A percentile compares a stretch with the other conserved stretches of the same genome.
Evolutionary conservation across 35 echinoderm and acorn worm genomes (phyloP).

Genomic region (Ophiothrix spiculata): DNA sequence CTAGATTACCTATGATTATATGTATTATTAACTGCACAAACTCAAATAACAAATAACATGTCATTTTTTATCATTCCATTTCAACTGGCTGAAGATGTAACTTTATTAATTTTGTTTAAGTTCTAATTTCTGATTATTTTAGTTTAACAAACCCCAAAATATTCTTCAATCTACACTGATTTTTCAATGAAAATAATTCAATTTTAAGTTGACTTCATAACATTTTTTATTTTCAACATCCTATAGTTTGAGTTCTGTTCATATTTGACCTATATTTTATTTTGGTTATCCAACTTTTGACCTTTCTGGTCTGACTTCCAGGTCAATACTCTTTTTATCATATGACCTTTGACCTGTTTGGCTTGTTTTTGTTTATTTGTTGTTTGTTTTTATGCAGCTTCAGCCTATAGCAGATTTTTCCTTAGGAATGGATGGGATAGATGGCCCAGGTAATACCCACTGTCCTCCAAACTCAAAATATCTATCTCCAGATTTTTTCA

Average conservation of each 20-base stretch:
- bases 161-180: too few relatives aligned
- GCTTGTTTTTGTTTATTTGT: conserved; percentile 35
- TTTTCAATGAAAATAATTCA: too few relatives aligned
- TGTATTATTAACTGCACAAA: conserved; percentile 6
- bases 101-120: not conserved
- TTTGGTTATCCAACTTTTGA: not conserved
- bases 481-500: too few relatives aligned
- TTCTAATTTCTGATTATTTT: not conserved
- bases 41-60: not conserved
- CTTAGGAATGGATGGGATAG: conserved; percentile 47
- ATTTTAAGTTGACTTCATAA: too few relatives aligned
- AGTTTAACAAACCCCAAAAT: too few relatives aligned
- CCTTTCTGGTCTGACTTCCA: not conserved
- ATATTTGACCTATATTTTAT: not conserved
- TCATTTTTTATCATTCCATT: not conserved
- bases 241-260: not conserved
- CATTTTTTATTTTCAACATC: too few relatives aligned
- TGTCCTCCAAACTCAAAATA: not conserved
- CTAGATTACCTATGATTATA: too few relatives aligned
- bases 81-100: not conserved
- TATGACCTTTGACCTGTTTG: conserved; percentile 15
- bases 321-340: not conserved
- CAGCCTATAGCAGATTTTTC: conserved; percentile 42
- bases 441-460: conserved; percentile 49
- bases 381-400: conserved; percentile 52